phyloP scores from a whole-genome alignment of 2,113 vertebrate genomes.

The Trematomus loennbergii region DNA sequence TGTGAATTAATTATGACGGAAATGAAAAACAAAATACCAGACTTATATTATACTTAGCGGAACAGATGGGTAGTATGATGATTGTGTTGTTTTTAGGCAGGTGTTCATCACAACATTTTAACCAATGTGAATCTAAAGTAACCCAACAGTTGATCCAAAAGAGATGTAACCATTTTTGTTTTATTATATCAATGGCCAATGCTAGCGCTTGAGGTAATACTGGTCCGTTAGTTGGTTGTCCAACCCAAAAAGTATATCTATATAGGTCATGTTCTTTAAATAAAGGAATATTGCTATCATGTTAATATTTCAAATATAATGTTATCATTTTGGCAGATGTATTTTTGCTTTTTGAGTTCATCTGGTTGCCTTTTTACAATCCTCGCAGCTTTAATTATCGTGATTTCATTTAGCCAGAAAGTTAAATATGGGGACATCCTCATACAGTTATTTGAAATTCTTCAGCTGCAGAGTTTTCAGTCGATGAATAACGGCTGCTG shows the following conservation, averaged over 20 bases:
- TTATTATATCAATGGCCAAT: neutral
- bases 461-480: conserved; percentile 9
- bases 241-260: too few species aligned
- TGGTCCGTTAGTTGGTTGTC: too few species aligned
- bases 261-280: too few species aligned
- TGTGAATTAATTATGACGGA: neutral
- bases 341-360: too few species aligned
- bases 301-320: too few species aligned
- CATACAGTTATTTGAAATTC: neutral
- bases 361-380: too few species aligned
- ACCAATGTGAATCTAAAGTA: neutral
- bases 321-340: too few species aligned
- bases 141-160: neutral
- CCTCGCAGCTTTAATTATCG: too few species aligned
- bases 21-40: neutral
- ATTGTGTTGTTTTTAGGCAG: neutral
- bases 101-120: neutral
- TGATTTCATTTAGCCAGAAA: too few species aligned
- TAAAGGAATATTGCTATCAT: too few species aligned
- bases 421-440: too few species aligned
- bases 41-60: neutral
- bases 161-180: neutral
- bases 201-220: neutral
- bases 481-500: neutral
- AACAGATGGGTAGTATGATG: neutral